These are phyloP conservation scores for Geranospiza caerulescens DNA, from an alignment of 2,797 vertebrate species.

Conservation along the genomic window DNA sequence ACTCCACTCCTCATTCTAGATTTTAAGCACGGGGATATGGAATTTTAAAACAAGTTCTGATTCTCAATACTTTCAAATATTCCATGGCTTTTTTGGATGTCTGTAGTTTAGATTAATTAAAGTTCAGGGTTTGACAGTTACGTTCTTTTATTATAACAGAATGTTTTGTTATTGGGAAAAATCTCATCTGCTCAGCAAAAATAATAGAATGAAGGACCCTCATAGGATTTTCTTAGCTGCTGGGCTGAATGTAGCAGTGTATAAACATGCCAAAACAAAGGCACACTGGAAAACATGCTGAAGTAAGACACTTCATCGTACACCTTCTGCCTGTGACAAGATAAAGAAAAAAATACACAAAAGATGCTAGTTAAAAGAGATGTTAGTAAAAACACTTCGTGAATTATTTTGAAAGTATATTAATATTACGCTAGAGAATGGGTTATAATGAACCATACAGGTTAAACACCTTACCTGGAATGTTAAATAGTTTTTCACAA, in stretches of 20 bases:
- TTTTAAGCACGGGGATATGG: background rate
- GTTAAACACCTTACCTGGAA: background rate
- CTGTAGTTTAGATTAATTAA: background rate
- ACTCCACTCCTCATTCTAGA: background rate
- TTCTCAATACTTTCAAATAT: background rate
- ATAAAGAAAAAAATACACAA: background rate
- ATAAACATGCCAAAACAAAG: constrained; percentile 1
- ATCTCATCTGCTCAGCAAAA: constrained; percentile 16
- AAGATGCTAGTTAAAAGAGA: background rate
- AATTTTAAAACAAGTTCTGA: background rate
- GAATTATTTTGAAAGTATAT: background rate
- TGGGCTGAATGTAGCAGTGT: background rate
- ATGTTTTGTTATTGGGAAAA: background rate
- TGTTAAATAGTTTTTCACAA: background rate
- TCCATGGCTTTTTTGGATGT: background rate
- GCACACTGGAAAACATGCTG: background rate
- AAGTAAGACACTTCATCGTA: background rate
- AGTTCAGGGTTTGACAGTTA: background rate
- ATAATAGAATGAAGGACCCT: background rate
- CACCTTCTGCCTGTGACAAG: background rate
- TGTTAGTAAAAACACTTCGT: background rate
- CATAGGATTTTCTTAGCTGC: background rate
- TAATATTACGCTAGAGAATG: background rate
- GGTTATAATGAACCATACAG: background rate
- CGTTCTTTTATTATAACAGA: background rate